Evolutionary conservation across 2,888 invertebrate species (phyloP), one percentile per base, ranked within the genome.

Genomic region (Leptogaster cylindrica): DNA sequence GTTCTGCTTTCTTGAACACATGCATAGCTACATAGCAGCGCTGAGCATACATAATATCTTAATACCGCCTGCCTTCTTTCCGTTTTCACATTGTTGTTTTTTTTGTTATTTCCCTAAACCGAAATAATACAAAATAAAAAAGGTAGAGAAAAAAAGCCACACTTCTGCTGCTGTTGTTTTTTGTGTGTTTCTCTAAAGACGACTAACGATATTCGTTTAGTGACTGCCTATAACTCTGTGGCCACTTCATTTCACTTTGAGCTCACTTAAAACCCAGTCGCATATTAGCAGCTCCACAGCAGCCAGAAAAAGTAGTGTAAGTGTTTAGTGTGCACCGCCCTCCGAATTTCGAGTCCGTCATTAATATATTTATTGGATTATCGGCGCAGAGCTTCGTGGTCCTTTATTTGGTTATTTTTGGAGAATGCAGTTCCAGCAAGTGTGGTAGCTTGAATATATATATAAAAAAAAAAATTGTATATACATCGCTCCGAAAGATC

Each of bases 161-260:
- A 4, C 10, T 61, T 16, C 44, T 61, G 44, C 61, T 61, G 61
- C 44, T 61, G 46, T 64, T 64, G 64, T 64, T 64, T 46, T 64
- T 64, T 44, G 46, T 64, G 46, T 64, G 33, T 64, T 64, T 28
- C 44, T 28, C 31, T 64, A 64, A 64, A 64, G 64, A 64, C 64
- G 64, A 64, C 48, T 64, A 64, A 64, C 64, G 64, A 64, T 64
- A 64, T 64, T 48, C 64, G 64, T 64, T 64, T 64, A 64, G 64
- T 48, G 64, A 64, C 64, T 64, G 64, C 48, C 48, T 61, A 28
- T 61, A 33, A 64, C 33, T 48, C 44, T 64, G 48, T 48, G 64
- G 64, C 64, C 64, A 64, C 61, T 64, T 64, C 64, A 64, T 64
- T 64, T 48, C 64, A 64, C 46, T 46, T 64, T 64, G 48, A 48